Evolutionary conservation across 2,888 invertebrate genomes (phyloP).

Genomic region (Cephus pulcher): DNA sequence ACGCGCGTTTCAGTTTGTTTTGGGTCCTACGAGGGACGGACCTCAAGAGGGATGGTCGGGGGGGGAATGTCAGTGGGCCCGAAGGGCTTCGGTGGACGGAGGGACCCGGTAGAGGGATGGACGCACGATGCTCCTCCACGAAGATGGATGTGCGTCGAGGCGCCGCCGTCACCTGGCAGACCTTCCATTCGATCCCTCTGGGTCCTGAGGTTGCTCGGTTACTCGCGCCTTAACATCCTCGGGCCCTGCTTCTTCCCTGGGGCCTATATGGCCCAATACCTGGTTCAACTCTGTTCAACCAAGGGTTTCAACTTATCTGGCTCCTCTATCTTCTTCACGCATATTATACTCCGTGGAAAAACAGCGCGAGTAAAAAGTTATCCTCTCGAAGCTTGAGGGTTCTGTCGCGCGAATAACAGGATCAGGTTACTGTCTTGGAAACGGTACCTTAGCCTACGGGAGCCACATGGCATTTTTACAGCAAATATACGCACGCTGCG

Average conservation of each 20-base stretch:
- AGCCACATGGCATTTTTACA: constrained; percentile 20
- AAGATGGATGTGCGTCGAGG: constrained; percentile 64
- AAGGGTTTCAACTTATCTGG: constrained; percentile 56
- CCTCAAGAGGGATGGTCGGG: constrained; percentile 9
- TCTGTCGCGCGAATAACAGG: constrained; percentile 61
- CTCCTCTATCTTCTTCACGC: constrained; percentile 60
- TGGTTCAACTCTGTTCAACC: constrained; percentile 42
- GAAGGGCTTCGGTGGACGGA: constrained; percentile 30
- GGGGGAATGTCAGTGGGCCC: constrained; percentile 13
- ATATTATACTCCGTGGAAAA: constrained; percentile 55
- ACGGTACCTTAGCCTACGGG: constrained; percentile 15
- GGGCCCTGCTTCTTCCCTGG: background rate
- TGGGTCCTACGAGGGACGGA: background rate
- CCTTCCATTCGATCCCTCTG: constrained; percentile 25
- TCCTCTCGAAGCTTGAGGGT: constrained; percentile 38
- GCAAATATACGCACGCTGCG: background rate
- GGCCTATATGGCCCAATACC: background rate
- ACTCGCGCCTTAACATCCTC: constrained; percentile 1
- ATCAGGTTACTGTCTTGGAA: constrained; percentile 60
- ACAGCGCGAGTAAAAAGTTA: constrained; percentile 44
- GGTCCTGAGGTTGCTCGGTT: constrained; percentile 7
- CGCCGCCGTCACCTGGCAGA: constrained; percentile 63
- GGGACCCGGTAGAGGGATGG: constrained; percentile 35
- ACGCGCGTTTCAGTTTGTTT: background rate
- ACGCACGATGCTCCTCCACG: constrained; percentile 26